Evolutionary conservation across 2,888 invertebrate species (phyloP).

Genomic region (Cerastoderma edule): DNA sequence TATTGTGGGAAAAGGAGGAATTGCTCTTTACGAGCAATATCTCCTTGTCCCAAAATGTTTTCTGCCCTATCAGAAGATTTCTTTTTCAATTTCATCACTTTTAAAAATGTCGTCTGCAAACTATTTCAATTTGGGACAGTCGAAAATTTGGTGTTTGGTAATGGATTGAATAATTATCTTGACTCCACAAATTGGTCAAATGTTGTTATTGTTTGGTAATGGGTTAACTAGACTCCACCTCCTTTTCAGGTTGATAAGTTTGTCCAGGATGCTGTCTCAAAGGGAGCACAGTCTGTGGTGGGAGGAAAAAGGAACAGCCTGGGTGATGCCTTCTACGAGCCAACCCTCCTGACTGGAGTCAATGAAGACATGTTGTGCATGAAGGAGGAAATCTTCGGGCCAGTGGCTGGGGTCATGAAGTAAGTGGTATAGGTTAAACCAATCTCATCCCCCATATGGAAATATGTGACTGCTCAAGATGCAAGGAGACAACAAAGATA

Average conservation of each 20-base stretch:
- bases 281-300: slow-evolving; percentile 90
- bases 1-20: no score
- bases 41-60: slow-evolving; percentile 10
- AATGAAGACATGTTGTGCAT: slow-evolving; percentile 92
- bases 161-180: no score
- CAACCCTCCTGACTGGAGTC: slow-evolving; percentile 93
- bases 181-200: no score
- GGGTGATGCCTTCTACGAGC: slow-evolving; percentile 92
- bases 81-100: no score
- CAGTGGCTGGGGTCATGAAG: slow-evolving; percentile 93
- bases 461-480: no score
- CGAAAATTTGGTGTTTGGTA: no score
- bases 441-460: no score
- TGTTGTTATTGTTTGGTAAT: background rate
- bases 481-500: no score
- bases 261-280: slow-evolving; percentile 93
- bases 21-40: background rate
- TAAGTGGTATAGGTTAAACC: slow-evolving; percentile 76
- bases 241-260: slow-evolving; percentile 87
- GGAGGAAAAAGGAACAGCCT: slow-evolving; percentile 89
- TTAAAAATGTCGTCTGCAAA: no score
- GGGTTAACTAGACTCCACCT: background rate
- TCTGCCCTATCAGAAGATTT: no score
- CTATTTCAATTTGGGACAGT: no score
- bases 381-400: slow-evolving; percentile 97